Base-by-base conservation (phyloP, 1,140 invertebrate genomes). In the Apis laboriosa region DNA sequence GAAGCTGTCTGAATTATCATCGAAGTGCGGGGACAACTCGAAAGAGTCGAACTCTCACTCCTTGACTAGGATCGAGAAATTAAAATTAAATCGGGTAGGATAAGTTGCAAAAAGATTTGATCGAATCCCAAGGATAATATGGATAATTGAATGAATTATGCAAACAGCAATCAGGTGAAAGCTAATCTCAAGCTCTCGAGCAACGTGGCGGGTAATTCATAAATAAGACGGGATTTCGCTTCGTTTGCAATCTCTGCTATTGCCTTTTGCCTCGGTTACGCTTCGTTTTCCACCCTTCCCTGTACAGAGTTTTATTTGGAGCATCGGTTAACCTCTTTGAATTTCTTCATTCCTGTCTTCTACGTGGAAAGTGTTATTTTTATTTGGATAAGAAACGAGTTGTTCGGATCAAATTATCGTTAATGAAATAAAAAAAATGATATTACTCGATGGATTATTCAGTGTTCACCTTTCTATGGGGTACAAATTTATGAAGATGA, bases 101-200 rank as follows among this genome's bases (percentile, higher is more conserved):
- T 15, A 53, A 63, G 17, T 49, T 28, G 9, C 12, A 49, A 64
- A 55, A 73, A 34, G 28, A 15, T 15, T 15, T 8, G 12, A 43
- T n/a, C 13, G 15, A 43, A 11, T 55, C 19, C 58, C 17, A n/a
- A 61, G 19, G 43, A 34, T 71, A 11, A 80, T 53, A 24, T 17
- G 49, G n/a, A 73, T 43, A 73, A 73, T 43, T 55, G n/a, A 53
- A 72, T 63, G 49, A 80, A 64, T 80, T 73, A 55, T 73, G 24
- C 15, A 55, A 80, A 43, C 21, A 63, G 24, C 49, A 71, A 63
- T 79, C 56, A 51, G 19, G n/a, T 61, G n/a, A 72, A 61, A 72
- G 68, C 43, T 49, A 71, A 79, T 79, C 12, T 21, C 43, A 13
- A 24, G 24, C 24, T 43, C 34, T 34, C 1, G 19, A n/a, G 24